Evolutionary conservation across 2,888 invertebrate genomes (phyloP).

Genomic region (Noctua fimbriata): DNA sequence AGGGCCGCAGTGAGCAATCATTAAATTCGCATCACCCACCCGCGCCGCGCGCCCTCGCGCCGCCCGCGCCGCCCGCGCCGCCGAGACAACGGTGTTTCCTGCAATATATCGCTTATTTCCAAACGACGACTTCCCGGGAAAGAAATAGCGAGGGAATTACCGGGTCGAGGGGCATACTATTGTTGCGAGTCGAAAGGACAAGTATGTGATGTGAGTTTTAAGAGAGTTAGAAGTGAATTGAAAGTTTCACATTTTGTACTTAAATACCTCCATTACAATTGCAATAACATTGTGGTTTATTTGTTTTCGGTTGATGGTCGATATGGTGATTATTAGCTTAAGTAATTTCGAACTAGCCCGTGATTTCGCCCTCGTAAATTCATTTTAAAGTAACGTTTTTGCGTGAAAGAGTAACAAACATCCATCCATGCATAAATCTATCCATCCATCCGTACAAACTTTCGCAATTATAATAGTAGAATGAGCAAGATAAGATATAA

Average conservation of each 20-base stretch:
- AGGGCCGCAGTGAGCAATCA: constrained; percentile 69
- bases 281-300: neutral
- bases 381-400: neutral
- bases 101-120: constrained; percentile 72
- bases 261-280: neutral
- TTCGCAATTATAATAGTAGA: neutral
- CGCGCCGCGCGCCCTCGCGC: constrained; percentile 24
- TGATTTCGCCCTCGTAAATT: neutral
- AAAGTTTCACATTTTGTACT: neutral
- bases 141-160: constrained; percentile 75
- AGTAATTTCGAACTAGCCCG: neutral
- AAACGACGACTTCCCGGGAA: constrained; percentile 63
- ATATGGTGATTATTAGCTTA: neutral
- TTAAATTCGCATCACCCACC: constrained; percentile 79
- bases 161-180: constrained; percentile 48
- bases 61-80: constrained; percentile 38
- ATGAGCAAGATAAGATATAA: neutral
- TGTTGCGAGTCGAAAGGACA: constrained; percentile 14
- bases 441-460: neutral
- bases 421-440: neutral
- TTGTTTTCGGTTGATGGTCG: neutral
- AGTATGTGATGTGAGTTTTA: neutral
- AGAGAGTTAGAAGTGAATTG: neutral
- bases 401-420: neutral
- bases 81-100: constrained; percentile 62